Evolutionary conservation across 2,797 vertebrate species (phyloP).

Genomic region (Phaenicophaeus curvirostris): DNA sequence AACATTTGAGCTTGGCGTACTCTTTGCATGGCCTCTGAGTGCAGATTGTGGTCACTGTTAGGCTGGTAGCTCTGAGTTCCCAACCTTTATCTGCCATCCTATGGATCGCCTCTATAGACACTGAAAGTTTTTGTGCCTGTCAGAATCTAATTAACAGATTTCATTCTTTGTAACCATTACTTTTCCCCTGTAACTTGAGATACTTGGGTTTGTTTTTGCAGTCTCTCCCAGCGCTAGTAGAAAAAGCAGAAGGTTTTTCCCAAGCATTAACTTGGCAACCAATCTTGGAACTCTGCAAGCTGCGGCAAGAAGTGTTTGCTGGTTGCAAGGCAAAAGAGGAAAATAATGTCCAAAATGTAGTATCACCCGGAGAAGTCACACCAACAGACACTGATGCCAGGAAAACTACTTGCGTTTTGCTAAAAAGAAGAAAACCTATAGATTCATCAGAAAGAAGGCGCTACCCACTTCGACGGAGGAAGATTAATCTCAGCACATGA

Average conservation of each 20-base stretch:
- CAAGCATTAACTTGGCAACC: slow-evolving; percentile 81
- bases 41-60: background rate
- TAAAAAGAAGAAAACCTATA: slow-evolving; percentile 72
- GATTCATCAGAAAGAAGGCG: slow-evolving; percentile 56
- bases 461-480: slow-evolving; percentile 75
- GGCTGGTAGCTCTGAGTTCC: background rate
- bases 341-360: background rate
- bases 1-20: background rate
- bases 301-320: slow-evolving; percentile 83
- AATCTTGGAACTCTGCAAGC: slow-evolving; percentile 72
- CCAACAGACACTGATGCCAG: background rate
- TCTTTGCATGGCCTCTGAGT: background rate
- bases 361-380: slow-evolving; percentile 34
- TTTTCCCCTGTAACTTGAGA: background rate
- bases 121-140: background rate
- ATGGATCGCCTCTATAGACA: background rate
- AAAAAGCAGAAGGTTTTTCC: slow-evolving; percentile 85
- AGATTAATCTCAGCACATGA: slow-evolving; percentile 47
- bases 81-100: background rate
- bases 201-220: slow-evolving; percentile 59
- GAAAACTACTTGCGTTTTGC: slow-evolving; percentile 45
- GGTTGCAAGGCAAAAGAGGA: background rate
- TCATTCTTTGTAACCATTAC: background rate
- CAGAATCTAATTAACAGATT: background rate
- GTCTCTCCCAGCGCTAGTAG: slow-evolving; percentile 83